Conservation (phyloP, 2,797 vertebrate species). For the Oceanodroma leucorhoa region DNA sequence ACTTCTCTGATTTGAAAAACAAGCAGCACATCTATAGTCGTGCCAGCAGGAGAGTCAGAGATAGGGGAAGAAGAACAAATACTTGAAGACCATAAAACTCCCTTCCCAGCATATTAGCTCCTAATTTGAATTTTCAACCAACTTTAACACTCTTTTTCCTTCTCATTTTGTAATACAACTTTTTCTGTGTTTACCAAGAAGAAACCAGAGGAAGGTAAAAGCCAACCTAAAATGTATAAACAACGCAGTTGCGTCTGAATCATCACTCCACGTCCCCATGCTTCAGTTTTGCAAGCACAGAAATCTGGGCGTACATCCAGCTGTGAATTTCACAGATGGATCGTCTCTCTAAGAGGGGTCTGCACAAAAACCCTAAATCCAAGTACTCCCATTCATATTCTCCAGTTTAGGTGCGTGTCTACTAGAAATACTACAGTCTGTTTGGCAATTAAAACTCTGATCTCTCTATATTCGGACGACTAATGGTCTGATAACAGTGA, state of each 20-base stretch:
- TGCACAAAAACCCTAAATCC: not conserved
- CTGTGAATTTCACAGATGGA: constrained; percentile 1
- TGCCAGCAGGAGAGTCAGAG: not conserved
- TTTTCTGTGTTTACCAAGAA: not conserved
- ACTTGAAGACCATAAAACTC: not conserved
- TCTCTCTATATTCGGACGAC: not conserved
- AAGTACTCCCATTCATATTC: not conserved
- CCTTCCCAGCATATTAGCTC: not conserved
- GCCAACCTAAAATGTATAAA: not conserved
- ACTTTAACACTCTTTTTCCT: not conserved
- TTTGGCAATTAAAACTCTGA: not conserved
- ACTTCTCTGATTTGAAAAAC: not conserved
- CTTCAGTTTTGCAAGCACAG: not conserved
- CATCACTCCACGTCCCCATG: not conserved
- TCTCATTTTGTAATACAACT: not conserved
- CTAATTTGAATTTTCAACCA: not conserved
- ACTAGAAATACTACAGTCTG: not conserved
- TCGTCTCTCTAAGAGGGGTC: not conserved
- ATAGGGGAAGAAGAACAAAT: not conserved
- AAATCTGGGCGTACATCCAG: not conserved
- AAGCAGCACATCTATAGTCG: not conserved
- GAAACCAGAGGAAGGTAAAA: not conserved
- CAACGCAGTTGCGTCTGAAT: not conserved
- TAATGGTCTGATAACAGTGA: not conserved
- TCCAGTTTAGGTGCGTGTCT: not conserved